Evolutionary conservation across 2,888 invertebrate genomes (phyloP), one percentile per base, ranked within the genome.

Genomic region (Leptinotarsa tumamoca): DNA sequence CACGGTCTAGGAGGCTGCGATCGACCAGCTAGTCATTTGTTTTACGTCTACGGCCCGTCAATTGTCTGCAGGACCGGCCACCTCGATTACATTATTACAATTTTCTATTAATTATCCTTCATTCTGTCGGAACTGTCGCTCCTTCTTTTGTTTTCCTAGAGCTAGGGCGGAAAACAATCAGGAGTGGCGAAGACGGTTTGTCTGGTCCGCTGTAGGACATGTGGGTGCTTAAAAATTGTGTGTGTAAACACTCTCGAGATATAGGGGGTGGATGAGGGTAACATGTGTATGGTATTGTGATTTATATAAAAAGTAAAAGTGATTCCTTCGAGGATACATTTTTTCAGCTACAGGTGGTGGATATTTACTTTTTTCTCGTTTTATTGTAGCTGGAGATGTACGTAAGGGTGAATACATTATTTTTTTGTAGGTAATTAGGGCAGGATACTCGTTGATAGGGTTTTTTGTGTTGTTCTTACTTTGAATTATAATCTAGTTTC

Each of bases 11-110:
- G 81, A 81, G 83, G 82, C 81, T 80, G 78, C 79, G 82, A 83
- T 83, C 82, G 83, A 80, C 84, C 84, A 83, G 82, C 82, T 83
- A 81, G 82, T 83, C 83, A 83, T 83, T 83, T 83, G 83, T 83
- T 83, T 83, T 81, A 79, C 78, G 77, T 76, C 77, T 78, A 74
- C 67, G 72, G 67, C 69, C 78, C 76, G 79, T 79, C 80, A 71
- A 79, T 80, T 75, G 80, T 78, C 79, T 52, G 68, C 58, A 21
- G 73, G 75, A 52, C 77, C 72, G 69, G 77, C 81, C 79, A 68
- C 72, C 81, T 78, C 76, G 79, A 80, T 79, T 74, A 68, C 73
- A 71, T 76, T 74, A 75, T 74, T 75, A 78, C 79, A 77, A 77
- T 78, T 79, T 79, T 78, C 78, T 68, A 78, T 80, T 80, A 79